These are phyloP conservation scores for Ceratina japonica DNA, from an alignment of 1,140 invertebrate species.

Conservation along the genomic window DNA sequence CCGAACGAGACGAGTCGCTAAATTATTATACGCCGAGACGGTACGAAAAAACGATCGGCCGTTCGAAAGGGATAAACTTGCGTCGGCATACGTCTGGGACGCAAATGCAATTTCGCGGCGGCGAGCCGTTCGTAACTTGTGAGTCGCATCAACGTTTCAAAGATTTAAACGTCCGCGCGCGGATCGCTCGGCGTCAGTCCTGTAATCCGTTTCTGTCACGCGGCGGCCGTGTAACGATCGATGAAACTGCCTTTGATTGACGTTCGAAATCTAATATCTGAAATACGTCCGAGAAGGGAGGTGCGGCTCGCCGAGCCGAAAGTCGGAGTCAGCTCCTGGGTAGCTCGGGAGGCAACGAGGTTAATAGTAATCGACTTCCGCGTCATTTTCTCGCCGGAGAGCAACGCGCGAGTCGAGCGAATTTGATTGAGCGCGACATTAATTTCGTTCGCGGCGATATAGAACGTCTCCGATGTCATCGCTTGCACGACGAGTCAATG, in stretches of 20 bases:
- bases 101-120: too few species aligned
- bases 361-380: constrained; percentile 51
- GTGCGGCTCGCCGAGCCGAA: constrained; percentile 16
- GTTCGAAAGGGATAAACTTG: too few species aligned
- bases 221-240: constrained; percentile 36
- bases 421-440: constrained; percentile 16
- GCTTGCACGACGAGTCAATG: too few species aligned
- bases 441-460: not conserved
- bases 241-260: constrained; percentile 54
- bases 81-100: not conserved
- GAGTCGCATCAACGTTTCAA: not conserved
- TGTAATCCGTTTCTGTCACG: constrained; percentile 49
- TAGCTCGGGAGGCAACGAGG: constrained; percentile 1
- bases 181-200: not conserved
- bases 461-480: not conserved
- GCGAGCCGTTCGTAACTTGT: not conserved
- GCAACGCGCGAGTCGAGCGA: constrained; percentile 31
- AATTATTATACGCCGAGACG: too few species aligned
- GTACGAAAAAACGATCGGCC: too few species aligned
- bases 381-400: constrained; percentile 38
- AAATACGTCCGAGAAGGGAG: constrained; percentile 55
- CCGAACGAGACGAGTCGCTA: too few species aligned
- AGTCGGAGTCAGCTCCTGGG: constrained; percentile 31
- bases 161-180: not conserved
- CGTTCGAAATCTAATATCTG: constrained; percentile 63